Percentiles rank a stretch among this genome's conserved stretches.
phyloP scores from a whole-genome alignment of 1,140 invertebrate genomes.

The Dreissena rostriformis region DNA sequence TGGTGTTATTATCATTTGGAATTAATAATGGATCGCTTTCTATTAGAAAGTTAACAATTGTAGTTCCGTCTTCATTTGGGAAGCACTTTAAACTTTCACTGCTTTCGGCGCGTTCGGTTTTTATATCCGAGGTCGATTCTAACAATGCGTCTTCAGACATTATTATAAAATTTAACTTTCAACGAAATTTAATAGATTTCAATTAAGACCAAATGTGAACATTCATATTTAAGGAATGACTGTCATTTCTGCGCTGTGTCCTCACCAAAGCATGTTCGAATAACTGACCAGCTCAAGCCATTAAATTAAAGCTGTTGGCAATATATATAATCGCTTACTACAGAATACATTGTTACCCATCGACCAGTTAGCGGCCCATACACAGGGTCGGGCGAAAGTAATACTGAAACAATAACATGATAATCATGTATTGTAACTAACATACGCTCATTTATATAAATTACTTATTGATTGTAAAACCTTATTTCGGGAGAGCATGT shows the following conservation, averaged over 20 bases:
- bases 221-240: background rate
- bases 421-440: no score
- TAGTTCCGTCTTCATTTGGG: background rate
- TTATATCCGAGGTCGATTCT: conserved; percentile 2
- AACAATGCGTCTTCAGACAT: conserved; percentile 36
- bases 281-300: no score
- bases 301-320: background rate
- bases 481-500: no score
- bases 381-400: no score
- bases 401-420: no score
- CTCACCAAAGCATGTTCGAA: no score
- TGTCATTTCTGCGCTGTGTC: no score
- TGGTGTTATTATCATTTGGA: conserved; percentile 26
- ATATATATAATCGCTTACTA: background rate
- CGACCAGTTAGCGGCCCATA: no score
- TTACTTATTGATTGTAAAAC: no score
- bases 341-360: no score
- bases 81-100: background rate
- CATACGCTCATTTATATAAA: no score
- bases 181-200: conserved; percentile 2
- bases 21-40: conserved; percentile 8
- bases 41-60: background rate
- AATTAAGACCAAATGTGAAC: background rate
- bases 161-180: conserved; percentile 33
- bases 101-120: background rate